These are phyloP conservation scores for Brachionus manjavacas DNA, from an alignment of 1,140 invertebrate genomes.

Conservation along the genomic window DNA sequence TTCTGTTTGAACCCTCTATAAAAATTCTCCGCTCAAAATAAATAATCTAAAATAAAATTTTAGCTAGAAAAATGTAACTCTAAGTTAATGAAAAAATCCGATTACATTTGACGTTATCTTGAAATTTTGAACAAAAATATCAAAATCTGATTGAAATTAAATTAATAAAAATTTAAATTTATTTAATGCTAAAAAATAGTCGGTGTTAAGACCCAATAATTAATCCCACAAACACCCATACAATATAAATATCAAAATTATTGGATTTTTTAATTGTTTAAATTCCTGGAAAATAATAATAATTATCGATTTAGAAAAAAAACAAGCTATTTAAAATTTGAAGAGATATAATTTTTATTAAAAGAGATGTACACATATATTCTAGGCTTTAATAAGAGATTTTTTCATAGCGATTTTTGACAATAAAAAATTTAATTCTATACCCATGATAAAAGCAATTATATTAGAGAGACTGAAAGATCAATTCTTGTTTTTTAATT, in stretches of 20 bases:
- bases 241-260: background rate
- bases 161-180: background rate
- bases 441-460: background rate
- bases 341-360: background rate
- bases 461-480: background rate
- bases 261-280: background rate
- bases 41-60: too few species aligned
- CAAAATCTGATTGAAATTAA: background rate
- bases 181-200: background rate
- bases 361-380: background rate
- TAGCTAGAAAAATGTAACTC: background rate
- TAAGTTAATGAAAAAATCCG: background rate
- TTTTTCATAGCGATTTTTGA: background rate
- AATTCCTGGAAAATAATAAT: background rate
- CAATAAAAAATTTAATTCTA: background rate
- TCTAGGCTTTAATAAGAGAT: background rate
- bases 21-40: too few species aligned
- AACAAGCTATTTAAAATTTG: background rate
- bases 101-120: background rate
- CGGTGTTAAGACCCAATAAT: background rate
- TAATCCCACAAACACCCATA: background rate
- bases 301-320: background rate
- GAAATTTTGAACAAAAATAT: background rate
- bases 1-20: too few species aligned
- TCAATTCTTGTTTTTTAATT: slow-evolving; percentile 5